Percentiles rank a stretch among this genome's conserved stretches.
Conservation (phyloP, 2,113 vertebrate species). For the Alligator mississippiensis region DNA sequence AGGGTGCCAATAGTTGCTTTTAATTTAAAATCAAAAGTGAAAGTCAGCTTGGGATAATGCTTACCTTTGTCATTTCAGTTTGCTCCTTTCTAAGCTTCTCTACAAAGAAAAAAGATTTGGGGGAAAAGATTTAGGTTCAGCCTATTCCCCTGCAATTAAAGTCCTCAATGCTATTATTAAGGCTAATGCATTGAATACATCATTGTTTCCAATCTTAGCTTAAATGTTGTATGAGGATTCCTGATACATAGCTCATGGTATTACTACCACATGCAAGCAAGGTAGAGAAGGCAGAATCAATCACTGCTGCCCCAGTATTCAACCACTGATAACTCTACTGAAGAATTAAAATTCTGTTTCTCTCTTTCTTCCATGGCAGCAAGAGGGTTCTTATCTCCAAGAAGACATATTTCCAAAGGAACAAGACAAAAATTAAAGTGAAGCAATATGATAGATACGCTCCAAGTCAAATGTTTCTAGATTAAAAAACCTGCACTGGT, state of each 20-base stretch:
- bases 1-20: slow-evolving; percentile 31
- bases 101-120: not conserved
- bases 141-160: not conserved
- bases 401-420: slow-evolving; percentile 4
- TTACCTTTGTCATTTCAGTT: not conserved
- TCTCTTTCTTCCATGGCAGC: not conserved
- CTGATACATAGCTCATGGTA: not conserved
- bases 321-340: not conserved
- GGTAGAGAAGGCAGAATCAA: not conserved
- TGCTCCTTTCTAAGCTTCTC: not conserved
- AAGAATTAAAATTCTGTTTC: slow-evolving; percentile 8
- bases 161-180: not conserved
- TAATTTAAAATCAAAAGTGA: slow-evolving; percentile 51
- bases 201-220: not conserved
- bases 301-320: not conserved
- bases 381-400: not conserved
- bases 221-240: not conserved
- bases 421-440: not conserved
- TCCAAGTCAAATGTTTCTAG: slow-evolving; percentile 22
- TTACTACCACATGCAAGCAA: not conserved
- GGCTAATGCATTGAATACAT: not conserved
- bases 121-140: not conserved
- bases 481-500: not conserved
- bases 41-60: not conserved
- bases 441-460: not conserved